Evolutionary conservation across 2,888 invertebrate genomes (phyloP), one percentile per base, ranked within the genome.

Genomic region (Mesorhabditis spiculigera): DNA sequence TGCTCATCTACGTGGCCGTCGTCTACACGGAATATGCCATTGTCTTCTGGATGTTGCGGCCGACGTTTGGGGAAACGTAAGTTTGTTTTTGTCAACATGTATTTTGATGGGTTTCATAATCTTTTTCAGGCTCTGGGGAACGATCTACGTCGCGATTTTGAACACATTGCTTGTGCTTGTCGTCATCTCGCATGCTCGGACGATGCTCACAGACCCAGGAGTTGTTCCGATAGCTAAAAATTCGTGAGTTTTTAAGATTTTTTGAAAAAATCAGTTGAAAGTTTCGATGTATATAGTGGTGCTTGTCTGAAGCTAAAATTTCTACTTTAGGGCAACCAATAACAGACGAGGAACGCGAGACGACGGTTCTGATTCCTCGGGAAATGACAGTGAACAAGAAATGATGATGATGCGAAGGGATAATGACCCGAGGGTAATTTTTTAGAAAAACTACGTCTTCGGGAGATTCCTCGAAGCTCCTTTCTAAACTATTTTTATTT

Each of bases 1-100:
- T 91, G 75, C 89, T 93, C 76, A 93, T 93, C 65, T 93, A 93
- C 86, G 86, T 90, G 66, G 91, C 93, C 67, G 90, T 93, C 63
- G 89, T 92, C 81, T 94, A 93, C 86, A 93, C 93, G 44, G 93
- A 93, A 87, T 93, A 93, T 88, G 93, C 93, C 71, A 91, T 93
- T 68, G 90, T 93, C 79, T 89, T 91, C 86, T 93, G 93, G 92
- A 91, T 93, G 76, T 90, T 93, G 75, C 87, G 93, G 73, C 91
- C 92, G 76, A 91, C 92, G 41, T 92, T 93, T 91, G 90, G 90
- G 79, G 90, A 91, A 82, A 92, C 92, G 93, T 93, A 88, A 42
- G 75, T 71, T 45, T 66, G n/a, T 43, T 64, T 16, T 64, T 65
- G 6, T 8, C 1, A 16, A 65, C 3, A n/a, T 65, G 6, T 4